These are phyloP conservation scores for Rhizomys pruinosus DNA, from an alignment of 2,113 vertebrate species.

Conservation along the genomic window DNA sequence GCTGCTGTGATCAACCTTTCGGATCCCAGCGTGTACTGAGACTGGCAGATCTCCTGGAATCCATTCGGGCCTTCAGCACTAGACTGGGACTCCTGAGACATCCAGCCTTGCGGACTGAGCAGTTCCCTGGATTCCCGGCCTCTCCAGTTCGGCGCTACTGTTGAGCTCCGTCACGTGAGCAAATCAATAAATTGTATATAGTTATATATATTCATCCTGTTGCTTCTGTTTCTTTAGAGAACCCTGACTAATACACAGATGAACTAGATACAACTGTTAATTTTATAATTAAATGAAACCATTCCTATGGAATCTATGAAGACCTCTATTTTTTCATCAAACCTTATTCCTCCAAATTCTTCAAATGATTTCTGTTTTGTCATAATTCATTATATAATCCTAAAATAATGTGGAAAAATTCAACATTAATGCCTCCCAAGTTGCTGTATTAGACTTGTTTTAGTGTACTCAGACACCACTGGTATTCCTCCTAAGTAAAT, in stretches of 20 bases:
- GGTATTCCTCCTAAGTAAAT: background rate
- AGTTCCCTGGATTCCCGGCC: no score
- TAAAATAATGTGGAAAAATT: background rate
- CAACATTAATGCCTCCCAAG: background rate
- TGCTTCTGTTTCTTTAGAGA: no score
- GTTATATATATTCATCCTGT: no score
- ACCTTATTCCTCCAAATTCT: background rate
- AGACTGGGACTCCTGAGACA: no score
- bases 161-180: no score
- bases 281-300: background rate
- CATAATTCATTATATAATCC: background rate
- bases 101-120: no score
- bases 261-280: background rate
- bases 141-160: no score
- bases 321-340: background rate
- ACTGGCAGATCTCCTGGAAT: no score
- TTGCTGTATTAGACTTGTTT: background rate
- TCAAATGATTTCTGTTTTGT: background rate
- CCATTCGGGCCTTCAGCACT: no score
- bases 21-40: no score
- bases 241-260: background rate
- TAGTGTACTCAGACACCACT: background rate
- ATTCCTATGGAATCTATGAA: background rate
- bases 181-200: no score
- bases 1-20: no score